Evolutionary conservation across 37 sponge, comb jelly and placozoan species (phyloP).

Genomic region (Beroe forskalii): DNA sequence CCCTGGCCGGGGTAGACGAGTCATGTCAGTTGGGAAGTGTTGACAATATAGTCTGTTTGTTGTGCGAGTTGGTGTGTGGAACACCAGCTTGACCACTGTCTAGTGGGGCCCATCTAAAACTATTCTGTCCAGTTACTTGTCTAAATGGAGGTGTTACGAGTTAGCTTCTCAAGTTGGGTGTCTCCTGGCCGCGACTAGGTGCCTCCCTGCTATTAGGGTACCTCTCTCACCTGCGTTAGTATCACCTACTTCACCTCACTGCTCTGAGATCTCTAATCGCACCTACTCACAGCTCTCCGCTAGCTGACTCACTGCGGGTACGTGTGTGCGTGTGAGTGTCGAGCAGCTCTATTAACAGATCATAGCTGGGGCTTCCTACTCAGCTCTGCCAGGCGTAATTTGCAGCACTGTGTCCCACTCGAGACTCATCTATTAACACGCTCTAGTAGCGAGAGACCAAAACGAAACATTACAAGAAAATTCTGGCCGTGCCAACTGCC

Average conservation of each 20-base stretch:
- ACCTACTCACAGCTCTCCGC: not conserved
- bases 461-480: no score
- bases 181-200: not conserved
- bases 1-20: constrained; percentile 31
- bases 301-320: no score
- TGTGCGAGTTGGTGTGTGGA: constrained; percentile 59
- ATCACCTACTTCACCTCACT: no score
- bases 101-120: constrained; percentile 59
- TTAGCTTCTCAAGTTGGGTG: constrained; percentile 43
- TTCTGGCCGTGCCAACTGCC: no score
- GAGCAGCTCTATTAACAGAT: not conserved
- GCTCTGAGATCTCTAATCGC: not conserved
- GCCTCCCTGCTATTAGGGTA: not conserved
- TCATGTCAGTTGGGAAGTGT: constrained; percentile 60
- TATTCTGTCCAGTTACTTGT: constrained; percentile 59
- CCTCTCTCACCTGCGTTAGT: no score
- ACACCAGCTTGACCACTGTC: constrained; percentile 56
- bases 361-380: not conserved
- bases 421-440: no score
- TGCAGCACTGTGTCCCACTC: no score
- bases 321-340: no score
- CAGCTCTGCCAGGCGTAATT: no score
- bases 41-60: constrained; percentile 64
- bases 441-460: no score
- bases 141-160: constrained; percentile 36